Percentiles rank a stretch among this genome's conserved stretches.
Conservation (phyloP, 2,113 vertebrate genomes). For the Paramisgurnus dabryanus region DNA sequence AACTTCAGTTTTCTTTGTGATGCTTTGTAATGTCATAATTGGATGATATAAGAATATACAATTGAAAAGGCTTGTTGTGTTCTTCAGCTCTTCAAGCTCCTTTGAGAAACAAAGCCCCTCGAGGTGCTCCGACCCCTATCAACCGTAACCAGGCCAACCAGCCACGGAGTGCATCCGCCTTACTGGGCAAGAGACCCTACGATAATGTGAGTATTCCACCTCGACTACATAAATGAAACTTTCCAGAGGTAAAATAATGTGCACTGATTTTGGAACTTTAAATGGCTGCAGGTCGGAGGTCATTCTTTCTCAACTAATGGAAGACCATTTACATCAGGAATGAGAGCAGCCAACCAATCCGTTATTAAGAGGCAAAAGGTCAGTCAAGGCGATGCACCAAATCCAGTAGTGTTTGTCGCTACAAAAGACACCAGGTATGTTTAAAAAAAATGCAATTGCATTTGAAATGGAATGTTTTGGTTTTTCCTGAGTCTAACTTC, state of each 20-base stretch:
- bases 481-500: neutral
- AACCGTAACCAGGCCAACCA: slow-evolving; percentile 89
- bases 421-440: slow-evolving; percentile 90
- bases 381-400: slow-evolving; percentile 89
- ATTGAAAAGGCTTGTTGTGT: neutral
- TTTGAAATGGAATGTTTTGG: neutral
- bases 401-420: slow-evolving; percentile 93
- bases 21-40: no score
- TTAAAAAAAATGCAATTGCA: neutral
- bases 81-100: slow-evolving; percentile 84
- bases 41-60: no score
- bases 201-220: slow-evolving; percentile 77
- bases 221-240: neutral
- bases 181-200: slow-evolving; percentile 86
- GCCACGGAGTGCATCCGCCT: slow-evolving; percentile 79
- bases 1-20: no score
- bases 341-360: slow-evolving; percentile 85
- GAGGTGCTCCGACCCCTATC: slow-evolving; percentile 88
- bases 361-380: slow-evolving; percentile 90
- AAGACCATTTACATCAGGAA: slow-evolving; percentile 84
- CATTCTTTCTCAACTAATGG: slow-evolving; percentile 86
- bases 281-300: slow-evolving; percentile 65
- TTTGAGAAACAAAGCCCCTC: slow-evolving; percentile 86
- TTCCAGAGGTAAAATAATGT: neutral
- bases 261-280: neutral